These are phyloP conservation scores for Poecilia velifera DNA, from an alignment of 2,797 vertebrate species.

Conservation along the genomic window DNA sequence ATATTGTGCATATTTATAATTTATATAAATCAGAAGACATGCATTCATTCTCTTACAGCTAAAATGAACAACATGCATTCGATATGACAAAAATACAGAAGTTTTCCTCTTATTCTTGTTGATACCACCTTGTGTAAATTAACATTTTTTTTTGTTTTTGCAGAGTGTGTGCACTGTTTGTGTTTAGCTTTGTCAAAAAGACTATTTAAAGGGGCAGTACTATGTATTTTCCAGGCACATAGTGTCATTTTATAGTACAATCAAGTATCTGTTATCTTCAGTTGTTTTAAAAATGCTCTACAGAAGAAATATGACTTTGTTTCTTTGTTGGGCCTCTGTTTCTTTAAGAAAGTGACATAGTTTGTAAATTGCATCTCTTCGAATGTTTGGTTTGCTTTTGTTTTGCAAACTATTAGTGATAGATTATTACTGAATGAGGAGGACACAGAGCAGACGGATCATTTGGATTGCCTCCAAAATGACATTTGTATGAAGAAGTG, in stretches of 20 bases:
- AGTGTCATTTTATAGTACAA: too few species aligned
- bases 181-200: background rate
- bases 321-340: background rate
- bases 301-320: too few species aligned
- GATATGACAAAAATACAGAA: background rate
- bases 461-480: constrained; percentile 48
- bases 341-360: background rate
- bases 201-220: too few species aligned
- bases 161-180: background rate
- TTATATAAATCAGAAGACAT: background rate
- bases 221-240: too few species aligned
- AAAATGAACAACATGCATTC: background rate
- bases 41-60: background rate
- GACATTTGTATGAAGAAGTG: constrained; percentile 29
- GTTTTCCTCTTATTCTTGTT: background rate
- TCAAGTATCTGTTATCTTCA: too few species aligned
- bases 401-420: background rate
- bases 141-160: background rate
- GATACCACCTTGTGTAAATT: background rate
- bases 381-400: background rate
- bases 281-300: too few species aligned
- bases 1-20: background rate
- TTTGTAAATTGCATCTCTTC: background rate
- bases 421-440: constrained; percentile 13
- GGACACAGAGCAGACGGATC: constrained; percentile 23